These are phyloP conservation scores for Nematostella vectensis DNA, from an alignment of 92 coral and sea anemone genomes.

Conservation along the genomic window DNA sequence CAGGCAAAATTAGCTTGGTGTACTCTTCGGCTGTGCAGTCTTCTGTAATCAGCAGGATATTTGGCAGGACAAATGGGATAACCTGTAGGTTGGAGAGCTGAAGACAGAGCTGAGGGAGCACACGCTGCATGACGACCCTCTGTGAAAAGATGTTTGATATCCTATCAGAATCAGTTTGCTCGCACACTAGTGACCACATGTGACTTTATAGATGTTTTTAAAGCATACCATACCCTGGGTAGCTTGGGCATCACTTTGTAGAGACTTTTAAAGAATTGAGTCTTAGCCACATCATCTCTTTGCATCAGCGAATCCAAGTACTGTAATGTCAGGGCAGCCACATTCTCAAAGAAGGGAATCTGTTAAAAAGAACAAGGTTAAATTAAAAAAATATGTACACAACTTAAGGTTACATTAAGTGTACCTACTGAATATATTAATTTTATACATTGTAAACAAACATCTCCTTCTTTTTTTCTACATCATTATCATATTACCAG, in stretches of 20 bases:
- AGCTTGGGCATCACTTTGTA: conserved; percentile 92
- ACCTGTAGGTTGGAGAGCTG: conserved; percentile 87
- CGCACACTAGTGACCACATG: too few species aligned
- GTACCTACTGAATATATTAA: too few species aligned
- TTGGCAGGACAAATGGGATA: conserved; percentile 94
- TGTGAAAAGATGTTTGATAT: conserved; percentile 14
- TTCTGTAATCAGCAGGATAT: conserved; percentile 81
- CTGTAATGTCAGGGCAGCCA: conserved; percentile 90
- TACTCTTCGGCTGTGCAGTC: conserved; percentile 80
- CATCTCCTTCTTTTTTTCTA: too few species aligned
- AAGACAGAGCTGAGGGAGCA: conserved; percentile 82
- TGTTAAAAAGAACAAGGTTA: conserved; percentile 14
- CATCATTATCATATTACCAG: too few species aligned
- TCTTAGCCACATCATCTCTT: conserved; percentile 95
- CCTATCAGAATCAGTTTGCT: not conserved
- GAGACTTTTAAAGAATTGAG: conserved; percentile 92
- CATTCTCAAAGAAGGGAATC: conserved; percentile 94
- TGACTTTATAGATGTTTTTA: too few species aligned
- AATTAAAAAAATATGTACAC: too few species aligned
- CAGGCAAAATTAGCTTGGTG: conserved; percentile 55
- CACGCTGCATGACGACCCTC: conserved; percentile 88
- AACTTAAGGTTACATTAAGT: too few species aligned
- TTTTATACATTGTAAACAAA: too few species aligned
- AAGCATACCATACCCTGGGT: conserved; percentile 99
- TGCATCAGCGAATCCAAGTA: conserved; percentile 91